These are phyloP conservation scores for Rousettus leschenaultii DNA, from an alignment of 2,113 vertebrate genomes.

Conservation along the genomic window DNA sequence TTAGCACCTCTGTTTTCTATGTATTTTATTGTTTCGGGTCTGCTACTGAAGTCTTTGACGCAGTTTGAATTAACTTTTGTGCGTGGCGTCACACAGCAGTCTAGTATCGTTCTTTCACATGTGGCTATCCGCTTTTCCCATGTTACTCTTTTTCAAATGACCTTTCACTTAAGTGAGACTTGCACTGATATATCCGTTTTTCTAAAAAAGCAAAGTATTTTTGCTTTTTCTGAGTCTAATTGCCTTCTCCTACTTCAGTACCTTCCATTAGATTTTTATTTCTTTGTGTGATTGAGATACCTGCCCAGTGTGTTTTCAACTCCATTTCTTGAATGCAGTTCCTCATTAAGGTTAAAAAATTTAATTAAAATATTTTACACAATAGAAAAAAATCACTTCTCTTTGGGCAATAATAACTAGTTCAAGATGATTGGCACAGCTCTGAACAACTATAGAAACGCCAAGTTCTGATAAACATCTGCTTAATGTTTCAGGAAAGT, in stretches of 20 bases:
- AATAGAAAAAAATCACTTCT: neutral
- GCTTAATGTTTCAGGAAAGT: neutral
- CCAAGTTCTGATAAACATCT: neutral
- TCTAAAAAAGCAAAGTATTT: neutral
- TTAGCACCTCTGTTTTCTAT: neutral
- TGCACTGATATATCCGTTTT: neutral
- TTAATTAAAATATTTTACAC: constrained; percentile 17
- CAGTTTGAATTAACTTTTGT: neutral
- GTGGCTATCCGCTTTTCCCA: neutral
- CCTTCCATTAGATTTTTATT: neutral
- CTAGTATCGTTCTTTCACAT: neutral
- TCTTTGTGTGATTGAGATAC: neutral
- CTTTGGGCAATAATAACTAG: neutral
- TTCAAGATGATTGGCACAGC: neutral
- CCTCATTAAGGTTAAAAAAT: neutral
- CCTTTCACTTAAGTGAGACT: neutral
- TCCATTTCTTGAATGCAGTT: neutral
- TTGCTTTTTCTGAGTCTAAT: neutral
- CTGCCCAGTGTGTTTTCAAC: neutral
- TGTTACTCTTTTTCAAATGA: neutral
- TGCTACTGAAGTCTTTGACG: neutral
- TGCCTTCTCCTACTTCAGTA: neutral
- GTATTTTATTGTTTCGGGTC: neutral
- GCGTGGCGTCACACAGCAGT: neutral
- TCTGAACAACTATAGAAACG: neutral